Base-by-base conservation (phyloP, 2,113 vertebrate species). In the Corydoras sp. region DNA sequence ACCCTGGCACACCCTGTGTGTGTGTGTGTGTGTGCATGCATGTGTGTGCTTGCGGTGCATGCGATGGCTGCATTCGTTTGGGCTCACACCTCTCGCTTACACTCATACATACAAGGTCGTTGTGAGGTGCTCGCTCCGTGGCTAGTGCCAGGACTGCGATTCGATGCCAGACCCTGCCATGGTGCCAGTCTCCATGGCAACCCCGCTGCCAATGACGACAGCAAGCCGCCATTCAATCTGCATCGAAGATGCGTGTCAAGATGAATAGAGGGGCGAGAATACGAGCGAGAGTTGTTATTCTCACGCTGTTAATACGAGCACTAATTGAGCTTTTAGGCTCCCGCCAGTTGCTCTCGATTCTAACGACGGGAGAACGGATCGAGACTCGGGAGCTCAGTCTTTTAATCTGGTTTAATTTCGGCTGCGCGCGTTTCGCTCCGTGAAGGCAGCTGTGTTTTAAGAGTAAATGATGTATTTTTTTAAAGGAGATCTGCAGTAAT, bases 171-270 rank as follows among this genome's bases (percentile, higher is more conserved):
- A 72, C 74, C 70, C 68, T 84, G 80, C 83, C 84, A 85, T 82
- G 48, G 80, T 80, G 82, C 83, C 73, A 76, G 64, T 91, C 81
- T 77, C 88, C 83, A 85, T 83, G 80, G 86, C 80, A 91, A 88
- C 88, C 65, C 60, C 74, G 84, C 85, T 83, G 74, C 81, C 79
- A 81, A 82, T 88, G 88, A 87, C 88, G 85, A 87, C 84, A 84
- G 80, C 65, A 77, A 69, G 71, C 74, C 67, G 70, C 53, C 79
- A 82, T 73, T 84, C 84, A 86, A 84, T 76, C 75, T 72, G 61
- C 35, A 49, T 74, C 48, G 54, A 60, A 67, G 69, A 55, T 60
- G 65, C 61, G 72, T 74, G 75, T 72, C 32, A 48, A 54, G 32
- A 15, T 60, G 58, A 49, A 11, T 15, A 62, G 58, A 59, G 32